Evolutionary conservation across 2,113 vertebrate species (phyloP).

Genomic region (Microcebus ravelobensis): DNA sequence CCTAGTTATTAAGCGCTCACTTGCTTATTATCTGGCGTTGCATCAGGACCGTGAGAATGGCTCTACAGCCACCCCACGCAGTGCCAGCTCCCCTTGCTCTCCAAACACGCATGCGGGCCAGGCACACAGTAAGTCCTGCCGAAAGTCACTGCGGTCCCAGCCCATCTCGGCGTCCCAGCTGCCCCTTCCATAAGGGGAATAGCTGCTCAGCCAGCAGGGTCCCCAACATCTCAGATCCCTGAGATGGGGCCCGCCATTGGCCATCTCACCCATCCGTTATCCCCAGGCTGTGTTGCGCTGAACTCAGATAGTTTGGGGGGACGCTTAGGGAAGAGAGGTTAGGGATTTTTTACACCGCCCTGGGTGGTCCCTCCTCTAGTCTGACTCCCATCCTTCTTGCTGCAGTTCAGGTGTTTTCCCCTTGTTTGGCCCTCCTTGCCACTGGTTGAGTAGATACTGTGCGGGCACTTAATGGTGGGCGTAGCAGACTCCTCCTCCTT

Average conservation of each 20-base stretch:
- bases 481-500: not conserved
- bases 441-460: not conserved
- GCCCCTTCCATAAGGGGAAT: not conserved
- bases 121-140: not conserved
- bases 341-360: not conserved
- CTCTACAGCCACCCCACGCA: constrained; percentile 59
- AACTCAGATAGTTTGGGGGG: not conserved
- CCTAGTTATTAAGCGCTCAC: constrained; percentile 71
- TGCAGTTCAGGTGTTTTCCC: not conserved
- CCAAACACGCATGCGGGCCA: not conserved
- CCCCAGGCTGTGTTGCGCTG: not conserved
- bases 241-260: not conserved
- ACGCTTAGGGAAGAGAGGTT: not conserved
- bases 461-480: not conserved
- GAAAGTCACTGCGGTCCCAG: not conserved
- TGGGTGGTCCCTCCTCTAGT: not conserved
- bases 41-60: constrained; percentile 78
- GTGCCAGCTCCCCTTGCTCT: constrained; percentile 8
- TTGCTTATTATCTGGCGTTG: constrained; percentile 71
- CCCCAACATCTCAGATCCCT: not conserved
- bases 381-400: not conserved
- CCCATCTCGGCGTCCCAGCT: not conserved
- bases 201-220: not conserved
- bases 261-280: too few relatives aligned
- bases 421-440: not conserved